phyloP scores from a whole-genome alignment of 2,797 vertebrate species.

The Agapornis canus region DNA sequence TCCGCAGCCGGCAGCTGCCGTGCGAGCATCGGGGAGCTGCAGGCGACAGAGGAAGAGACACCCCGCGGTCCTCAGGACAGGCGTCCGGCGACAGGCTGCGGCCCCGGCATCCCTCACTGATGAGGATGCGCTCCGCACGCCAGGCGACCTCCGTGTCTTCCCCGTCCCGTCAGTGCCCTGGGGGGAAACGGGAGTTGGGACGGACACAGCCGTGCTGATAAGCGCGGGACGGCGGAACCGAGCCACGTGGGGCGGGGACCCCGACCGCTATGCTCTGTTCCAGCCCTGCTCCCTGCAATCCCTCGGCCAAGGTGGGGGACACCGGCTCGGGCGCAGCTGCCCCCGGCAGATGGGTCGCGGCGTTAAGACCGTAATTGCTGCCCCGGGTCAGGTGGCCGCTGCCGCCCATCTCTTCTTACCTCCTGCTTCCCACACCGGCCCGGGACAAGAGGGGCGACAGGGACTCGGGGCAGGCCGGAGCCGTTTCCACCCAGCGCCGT shows the following conservation, averaged over 20 bases:
- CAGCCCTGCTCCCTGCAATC: background rate
- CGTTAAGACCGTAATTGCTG: constrained; percentile 58
- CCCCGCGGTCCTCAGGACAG: accelerated
- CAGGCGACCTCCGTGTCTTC: background rate
- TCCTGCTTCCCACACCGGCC: background rate
- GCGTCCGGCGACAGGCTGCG: background rate
- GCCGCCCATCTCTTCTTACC: constrained; percentile 52
- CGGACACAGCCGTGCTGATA: background rate
- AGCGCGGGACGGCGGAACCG: background rate
- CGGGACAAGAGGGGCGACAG: background rate
- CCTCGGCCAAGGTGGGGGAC: background rate
- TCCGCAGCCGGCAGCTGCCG: background rate
- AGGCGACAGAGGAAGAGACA: background rate
- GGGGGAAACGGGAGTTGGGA: background rate
- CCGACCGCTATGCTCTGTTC: background rate
- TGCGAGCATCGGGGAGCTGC: background rate
- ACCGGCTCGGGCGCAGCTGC: background rate
- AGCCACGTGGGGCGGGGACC: background rate
- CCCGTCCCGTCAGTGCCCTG: background rate
- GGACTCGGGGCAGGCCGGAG: background rate
- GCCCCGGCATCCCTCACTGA: background rate
- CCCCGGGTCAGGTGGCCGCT: constrained; percentile 45
- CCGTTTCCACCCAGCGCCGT: background rate
- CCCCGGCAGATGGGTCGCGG: constrained; percentile 53
- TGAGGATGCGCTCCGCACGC: background rate